Evolutionary conservation across 2,113 vertebrate genomes (phyloP).

Genomic region (Anthoscopus minutus): DNA sequence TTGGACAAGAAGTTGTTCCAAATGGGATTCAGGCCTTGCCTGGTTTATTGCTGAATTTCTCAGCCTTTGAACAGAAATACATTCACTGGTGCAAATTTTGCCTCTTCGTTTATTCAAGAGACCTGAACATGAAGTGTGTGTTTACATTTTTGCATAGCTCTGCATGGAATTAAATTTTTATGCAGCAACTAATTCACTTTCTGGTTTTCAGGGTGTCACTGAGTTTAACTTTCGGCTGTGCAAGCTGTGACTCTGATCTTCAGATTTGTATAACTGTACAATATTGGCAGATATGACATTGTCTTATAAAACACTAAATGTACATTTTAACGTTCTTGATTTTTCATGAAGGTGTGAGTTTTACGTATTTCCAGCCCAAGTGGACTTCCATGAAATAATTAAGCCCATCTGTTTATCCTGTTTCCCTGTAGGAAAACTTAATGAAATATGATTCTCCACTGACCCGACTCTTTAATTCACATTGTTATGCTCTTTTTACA

Average conservation of each 20-base stretch:
- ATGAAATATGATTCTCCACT: neutral
- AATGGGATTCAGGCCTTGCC: neutral
- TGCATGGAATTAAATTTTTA: neutral
- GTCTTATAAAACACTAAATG: neutral
- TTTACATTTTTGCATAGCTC: neutral
- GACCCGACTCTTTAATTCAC: neutral
- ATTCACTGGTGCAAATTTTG: neutral
- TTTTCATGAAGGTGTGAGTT: neutral
- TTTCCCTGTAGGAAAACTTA: neutral
- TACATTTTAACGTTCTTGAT: neutral
- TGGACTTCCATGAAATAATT: neutral
- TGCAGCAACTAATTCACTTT: neutral
- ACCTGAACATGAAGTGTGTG: neutral
- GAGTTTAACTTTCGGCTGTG: neutral
- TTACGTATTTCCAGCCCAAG: neutral
- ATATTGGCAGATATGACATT: neutral
- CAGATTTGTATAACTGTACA: neutral
- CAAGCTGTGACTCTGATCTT: neutral
- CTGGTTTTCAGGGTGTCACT: neutral
- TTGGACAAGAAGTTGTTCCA: accelerated
- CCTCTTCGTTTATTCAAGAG: neutral
- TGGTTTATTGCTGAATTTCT: neutral
- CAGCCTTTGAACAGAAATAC: neutral
- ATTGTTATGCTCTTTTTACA: neutral
- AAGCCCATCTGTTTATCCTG: neutral